Evolutionary conservation across 53 echinoderm and acorn worm species (phyloP).

Genomic region (Hippasteria phrygiana): DNA sequence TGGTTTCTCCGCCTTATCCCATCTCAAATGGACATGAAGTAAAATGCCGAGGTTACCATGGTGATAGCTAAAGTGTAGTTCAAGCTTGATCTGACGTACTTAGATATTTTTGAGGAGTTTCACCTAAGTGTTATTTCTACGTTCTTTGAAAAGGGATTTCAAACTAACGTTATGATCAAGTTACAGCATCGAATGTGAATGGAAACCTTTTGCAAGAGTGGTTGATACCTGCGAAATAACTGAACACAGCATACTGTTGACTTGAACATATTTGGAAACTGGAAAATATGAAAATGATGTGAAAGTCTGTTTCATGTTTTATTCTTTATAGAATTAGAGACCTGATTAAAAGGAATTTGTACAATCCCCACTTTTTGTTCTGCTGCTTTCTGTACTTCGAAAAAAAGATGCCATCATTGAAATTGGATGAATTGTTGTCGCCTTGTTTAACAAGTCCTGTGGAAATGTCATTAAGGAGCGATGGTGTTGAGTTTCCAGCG

Average conservation of each 20-base stretch:
- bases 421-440: conserved; percentile 1
- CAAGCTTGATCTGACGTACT: neutral
- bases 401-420: neutral
- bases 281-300: too few species aligned
- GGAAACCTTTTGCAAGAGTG: too few species aligned
- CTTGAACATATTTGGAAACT: too few species aligned
- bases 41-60: conserved; percentile 21
- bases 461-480: conserved; percentile 28
- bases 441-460: conserved; percentile 9
- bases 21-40: conserved; percentile 1
- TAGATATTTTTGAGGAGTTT: neutral
- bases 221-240: too few species aligned
- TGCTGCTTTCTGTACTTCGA: neutral
- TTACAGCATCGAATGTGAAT: too few species aligned
- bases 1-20: neutral
- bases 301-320: too few species aligned
- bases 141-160: too few species aligned
- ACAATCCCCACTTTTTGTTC: neutral
- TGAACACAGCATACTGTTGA: too few species aligned
- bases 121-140: neutral
- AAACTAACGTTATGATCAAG: too few species aligned
- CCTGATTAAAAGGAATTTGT: neutral
- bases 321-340: too few species aligned
- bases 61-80: neutral
- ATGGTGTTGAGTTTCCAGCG: neutral